Evolutionary conservation across 2,888 invertebrate species (phyloP).

Genomic region (Yponomeuta sedellus): DNA sequence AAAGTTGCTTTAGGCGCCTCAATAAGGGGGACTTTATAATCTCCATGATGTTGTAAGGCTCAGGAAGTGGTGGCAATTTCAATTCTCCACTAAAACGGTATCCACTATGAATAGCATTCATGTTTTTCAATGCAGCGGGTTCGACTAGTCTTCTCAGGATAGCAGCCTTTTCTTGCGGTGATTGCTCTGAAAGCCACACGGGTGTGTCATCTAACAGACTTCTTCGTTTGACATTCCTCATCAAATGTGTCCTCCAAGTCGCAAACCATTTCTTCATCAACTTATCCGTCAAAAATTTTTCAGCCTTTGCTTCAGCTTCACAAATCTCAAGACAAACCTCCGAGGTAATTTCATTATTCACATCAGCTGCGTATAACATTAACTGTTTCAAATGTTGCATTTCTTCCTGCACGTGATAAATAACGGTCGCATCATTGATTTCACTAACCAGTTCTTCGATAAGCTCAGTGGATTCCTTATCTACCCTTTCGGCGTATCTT

Average conservation of each 20-base stretch:
- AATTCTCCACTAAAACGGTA: conserved; percentile 57
- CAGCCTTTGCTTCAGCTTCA: conserved; percentile 53
- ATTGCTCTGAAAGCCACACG: conserved; percentile 57
- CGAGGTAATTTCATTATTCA: conserved; percentile 43
- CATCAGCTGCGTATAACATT: conserved; percentile 38
- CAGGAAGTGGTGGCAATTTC: conserved; percentile 42
- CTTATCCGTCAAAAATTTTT: conserved; percentile 46
- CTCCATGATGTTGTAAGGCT: conserved; percentile 60
- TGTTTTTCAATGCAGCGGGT: conserved; percentile 47
- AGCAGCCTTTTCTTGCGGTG: conserved; percentile 52
- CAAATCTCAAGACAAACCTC: conserved; percentile 53
- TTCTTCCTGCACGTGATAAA: conserved; percentile 46
- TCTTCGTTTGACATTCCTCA: conserved; percentile 52
- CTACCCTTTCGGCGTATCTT: conserved; percentile 49
- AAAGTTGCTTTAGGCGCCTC: conserved; percentile 68
- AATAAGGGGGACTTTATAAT: conserved; percentile 60
- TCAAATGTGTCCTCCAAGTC: conserved; percentile 52
- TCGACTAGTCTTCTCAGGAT: conserved; percentile 46
- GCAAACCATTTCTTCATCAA: conserved; percentile 57
- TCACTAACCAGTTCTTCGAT: conserved; percentile 48
- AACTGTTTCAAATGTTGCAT: conserved; percentile 40
- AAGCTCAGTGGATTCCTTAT: conserved; percentile 50
- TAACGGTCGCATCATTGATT: conserved; percentile 43
- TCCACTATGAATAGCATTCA: conserved; percentile 60
- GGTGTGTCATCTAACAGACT: conserved; percentile 60